These are phyloP conservation scores for Malthinus flaveolus DNA, from an alignment of 2,888 invertebrate genomes.

Conservation along the genomic window DNA sequence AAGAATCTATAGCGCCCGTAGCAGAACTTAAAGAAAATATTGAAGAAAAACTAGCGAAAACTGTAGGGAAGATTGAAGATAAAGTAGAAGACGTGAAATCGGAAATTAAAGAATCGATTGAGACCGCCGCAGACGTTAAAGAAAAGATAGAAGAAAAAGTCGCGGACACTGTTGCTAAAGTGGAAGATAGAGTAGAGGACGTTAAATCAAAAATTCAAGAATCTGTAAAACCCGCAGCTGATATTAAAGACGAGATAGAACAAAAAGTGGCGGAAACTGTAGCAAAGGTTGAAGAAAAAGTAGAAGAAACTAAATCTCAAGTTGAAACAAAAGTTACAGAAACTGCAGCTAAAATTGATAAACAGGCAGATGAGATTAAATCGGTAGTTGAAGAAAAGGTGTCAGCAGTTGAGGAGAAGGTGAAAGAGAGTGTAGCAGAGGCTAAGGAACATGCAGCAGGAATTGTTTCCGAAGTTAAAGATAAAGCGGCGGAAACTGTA, in stretches of 20 bases:
- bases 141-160: background rate
- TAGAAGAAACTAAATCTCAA: background rate
- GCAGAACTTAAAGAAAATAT: background rate
- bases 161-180: slow-evolving; percentile 3
- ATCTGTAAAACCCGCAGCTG: slow-evolving; percentile 10
- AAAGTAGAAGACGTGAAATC: background rate
- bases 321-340: background rate
- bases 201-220: slow-evolving; percentile 15
- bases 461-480: background rate
- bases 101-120: no score
- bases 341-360: background rate
- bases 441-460: background rate
- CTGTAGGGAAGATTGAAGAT: background rate
- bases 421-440: background rate
- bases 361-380: background rate
- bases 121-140: background rate
- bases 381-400: background rate
- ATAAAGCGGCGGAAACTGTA: background rate
- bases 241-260: slow-evolving; percentile 5
- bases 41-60: background rate
- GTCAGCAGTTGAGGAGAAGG: background rate
- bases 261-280: background rate
- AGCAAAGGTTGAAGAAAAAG: background rate
- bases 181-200: slow-evolving; percentile 7
- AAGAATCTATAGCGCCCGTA: background rate